A percentile compares a stretch with the other conserved stretches of the same genome.
These are phyloP conservation scores for Vidua chalybeata DNA, from an alignment of 2,113 vertebrate species.

Conservation along the genomic window DNA sequence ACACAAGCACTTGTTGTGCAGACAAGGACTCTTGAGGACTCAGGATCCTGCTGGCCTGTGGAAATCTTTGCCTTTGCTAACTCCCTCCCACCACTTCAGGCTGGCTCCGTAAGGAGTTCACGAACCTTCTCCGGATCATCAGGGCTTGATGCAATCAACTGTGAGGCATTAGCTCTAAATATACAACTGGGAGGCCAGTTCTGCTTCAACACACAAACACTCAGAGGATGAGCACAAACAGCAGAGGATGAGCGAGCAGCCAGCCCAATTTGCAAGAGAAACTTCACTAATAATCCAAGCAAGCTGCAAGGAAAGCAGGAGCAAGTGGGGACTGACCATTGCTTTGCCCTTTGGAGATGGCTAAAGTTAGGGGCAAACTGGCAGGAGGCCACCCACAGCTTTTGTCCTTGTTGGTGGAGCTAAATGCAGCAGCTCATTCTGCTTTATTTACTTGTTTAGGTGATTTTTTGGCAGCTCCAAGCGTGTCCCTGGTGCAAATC, in stretches of 20 bases:
- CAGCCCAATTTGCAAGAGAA: neutral
- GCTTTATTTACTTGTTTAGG: constrained; percentile 6
- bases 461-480: neutral
- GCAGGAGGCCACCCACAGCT: neutral
- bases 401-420: neutral
- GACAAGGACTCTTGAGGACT: neutral
- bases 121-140: constrained; percentile 27
- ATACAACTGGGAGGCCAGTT: constrained; percentile 35
- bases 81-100: constrained; percentile 6
- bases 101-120: constrained; percentile 24
- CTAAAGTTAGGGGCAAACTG: neutral
- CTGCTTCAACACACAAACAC: constrained; percentile 15
- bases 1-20: neutral
- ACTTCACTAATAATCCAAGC: neutral
- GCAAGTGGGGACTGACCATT: fast-evolving
- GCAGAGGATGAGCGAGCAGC: neutral
- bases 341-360: neutral
- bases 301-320: neutral
- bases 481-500: neutral
- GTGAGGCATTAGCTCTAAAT: constrained; percentile 62
- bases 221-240: neutral
- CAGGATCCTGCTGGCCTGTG: neutral
- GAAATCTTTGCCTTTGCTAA: neutral
- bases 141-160: constrained; percentile 41
- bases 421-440: neutral